Conservation (phyloP, 2,797 vertebrate species). For the Lemur catta region DNA sequence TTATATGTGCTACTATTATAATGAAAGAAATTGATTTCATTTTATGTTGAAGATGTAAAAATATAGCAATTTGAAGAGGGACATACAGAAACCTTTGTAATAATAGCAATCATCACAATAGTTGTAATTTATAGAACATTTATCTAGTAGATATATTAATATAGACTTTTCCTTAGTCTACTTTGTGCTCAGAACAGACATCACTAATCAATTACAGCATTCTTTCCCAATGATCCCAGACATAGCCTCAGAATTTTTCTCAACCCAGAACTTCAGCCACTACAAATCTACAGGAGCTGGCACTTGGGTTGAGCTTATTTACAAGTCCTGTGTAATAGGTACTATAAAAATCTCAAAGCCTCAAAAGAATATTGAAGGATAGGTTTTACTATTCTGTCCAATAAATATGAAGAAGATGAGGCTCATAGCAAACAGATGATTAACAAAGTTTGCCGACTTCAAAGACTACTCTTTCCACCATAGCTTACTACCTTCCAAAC, state of each 20-base stretch:
- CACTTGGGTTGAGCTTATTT: constrained; percentile 21
- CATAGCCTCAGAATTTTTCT: background rate
- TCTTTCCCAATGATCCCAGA: background rate
- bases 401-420: background rate
- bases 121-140: background rate
- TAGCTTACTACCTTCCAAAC: background rate
- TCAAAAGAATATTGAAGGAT: background rate
- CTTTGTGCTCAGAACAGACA: background rate
- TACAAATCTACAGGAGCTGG: background rate
- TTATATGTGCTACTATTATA: background rate
- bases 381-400: background rate
- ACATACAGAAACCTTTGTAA: background rate
- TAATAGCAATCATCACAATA: background rate
- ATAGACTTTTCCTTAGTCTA: background rate
- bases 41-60: constrained; percentile 30
- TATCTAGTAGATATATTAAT: background rate
- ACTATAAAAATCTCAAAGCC: background rate
- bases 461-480: background rate
- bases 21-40: background rate
- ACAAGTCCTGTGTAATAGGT: background rate
- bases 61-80: background rate
- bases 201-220: background rate
- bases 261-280: constrained; percentile 24
- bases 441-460: background rate
- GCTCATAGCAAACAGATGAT: background rate